These are phyloP conservation scores for Drosophila lacicola DNA, from an alignment of 2,888 invertebrate species.

Conservation along the genomic window DNA sequence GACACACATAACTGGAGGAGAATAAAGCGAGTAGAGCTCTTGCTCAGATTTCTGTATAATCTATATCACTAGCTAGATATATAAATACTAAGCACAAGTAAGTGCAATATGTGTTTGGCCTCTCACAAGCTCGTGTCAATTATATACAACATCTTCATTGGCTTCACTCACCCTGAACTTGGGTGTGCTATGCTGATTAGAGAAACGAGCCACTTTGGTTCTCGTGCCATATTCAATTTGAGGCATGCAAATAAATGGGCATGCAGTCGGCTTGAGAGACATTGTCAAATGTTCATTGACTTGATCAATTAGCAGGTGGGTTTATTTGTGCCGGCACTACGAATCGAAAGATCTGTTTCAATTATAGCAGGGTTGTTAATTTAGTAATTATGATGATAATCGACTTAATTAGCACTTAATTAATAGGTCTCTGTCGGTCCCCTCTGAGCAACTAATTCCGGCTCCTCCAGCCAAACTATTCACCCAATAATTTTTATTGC, in stretches of 20 bases:
- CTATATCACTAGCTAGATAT: neutral
- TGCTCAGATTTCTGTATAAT: slow-evolving; percentile 4
- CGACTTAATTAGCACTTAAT: slow-evolving; percentile 25
- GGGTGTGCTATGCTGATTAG: slow-evolving; percentile 29
- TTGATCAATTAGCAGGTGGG: slow-evolving; percentile 16
- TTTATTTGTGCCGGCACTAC: neutral
- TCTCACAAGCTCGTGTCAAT: slow-evolving; percentile 1
- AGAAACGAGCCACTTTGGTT: slow-evolving; percentile 3
- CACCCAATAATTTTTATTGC: slow-evolving; percentile 30
- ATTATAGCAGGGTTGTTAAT: slow-evolving; percentile 41
- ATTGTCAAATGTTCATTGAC: slow-evolving; percentile 8
- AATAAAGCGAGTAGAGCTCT: neutral
- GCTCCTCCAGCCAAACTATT: slow-evolving; percentile 10
- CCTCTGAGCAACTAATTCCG: slow-evolving; percentile 6
- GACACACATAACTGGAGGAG: slow-evolving; percentile 7
- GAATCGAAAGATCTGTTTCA: neutral
- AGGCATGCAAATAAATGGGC: slow-evolving; percentile 15
- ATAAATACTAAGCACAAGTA: neutral
- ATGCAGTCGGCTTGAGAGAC: neutral
- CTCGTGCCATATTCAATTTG: slow-evolving; percentile 20
- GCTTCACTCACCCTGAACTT: slow-evolving; percentile 38
- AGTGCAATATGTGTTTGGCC: too few species aligned
- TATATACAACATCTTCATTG: slow-evolving; percentile 12
- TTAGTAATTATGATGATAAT: slow-evolving; percentile 38
- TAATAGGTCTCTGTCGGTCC: slow-evolving; percentile 13